Conservation (phyloP, 2,113 vertebrate species). For the Butorides virescens region DNA sequence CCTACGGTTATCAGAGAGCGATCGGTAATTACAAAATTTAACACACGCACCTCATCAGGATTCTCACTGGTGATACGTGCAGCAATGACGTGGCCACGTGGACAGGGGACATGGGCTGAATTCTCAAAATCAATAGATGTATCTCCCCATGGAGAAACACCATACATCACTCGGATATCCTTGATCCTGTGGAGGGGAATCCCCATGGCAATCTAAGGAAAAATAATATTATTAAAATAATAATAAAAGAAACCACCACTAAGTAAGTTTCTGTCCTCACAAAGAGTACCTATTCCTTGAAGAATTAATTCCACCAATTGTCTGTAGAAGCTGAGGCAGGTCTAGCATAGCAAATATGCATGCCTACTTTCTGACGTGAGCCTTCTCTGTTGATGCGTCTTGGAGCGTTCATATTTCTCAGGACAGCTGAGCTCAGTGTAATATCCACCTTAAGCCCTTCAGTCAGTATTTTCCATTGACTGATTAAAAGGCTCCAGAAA, state of each 20-base stretch:
- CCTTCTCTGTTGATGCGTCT: background rate
- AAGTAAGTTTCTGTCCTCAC: background rate
- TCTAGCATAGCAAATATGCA: background rate
- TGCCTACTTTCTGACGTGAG: background rate
- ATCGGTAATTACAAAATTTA: fast-evolving
- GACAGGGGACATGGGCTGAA: conserved; percentile 86
- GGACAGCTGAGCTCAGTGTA: background rate
- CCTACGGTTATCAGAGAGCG: fast-evolving
- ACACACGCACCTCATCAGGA: conserved; percentile 88
- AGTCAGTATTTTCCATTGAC: conserved; percentile 12
- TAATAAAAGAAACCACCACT: no score
- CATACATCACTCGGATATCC: conserved; percentile 95
- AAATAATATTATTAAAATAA: background rate
- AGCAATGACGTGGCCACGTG: conserved; percentile 95
- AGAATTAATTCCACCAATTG: background rate
- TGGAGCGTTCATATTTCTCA: background rate
- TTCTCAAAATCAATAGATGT: conserved; percentile 90
- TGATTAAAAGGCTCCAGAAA: conserved; percentile 14
- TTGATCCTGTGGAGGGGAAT: conserved; percentile 96
- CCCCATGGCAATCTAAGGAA: conserved; percentile 92
- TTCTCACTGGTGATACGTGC: conserved; percentile 99
- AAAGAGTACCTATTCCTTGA: background rate
- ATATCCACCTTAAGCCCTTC: conserved; percentile 8
- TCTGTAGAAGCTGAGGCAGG: background rate
- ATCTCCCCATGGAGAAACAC: conserved; percentile 93